A percentile compares a stretch with the other conserved stretches of the same genome.
Conservation (phyloP, 2,888 invertebrate species). For the Callosobruchus maculatus region DNA sequence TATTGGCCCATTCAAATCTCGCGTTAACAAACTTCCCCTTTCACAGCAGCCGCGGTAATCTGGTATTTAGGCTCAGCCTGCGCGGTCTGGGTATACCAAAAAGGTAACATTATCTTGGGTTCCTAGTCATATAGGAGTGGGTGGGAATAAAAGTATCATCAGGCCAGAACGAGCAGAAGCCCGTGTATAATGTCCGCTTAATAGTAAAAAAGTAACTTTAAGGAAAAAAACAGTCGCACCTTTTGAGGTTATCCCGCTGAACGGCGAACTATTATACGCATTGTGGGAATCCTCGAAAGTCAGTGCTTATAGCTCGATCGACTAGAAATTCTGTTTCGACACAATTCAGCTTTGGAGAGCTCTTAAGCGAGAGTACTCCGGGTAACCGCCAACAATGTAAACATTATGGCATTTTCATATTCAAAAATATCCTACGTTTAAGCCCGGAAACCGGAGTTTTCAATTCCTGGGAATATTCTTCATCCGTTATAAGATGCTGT, state of each 20-base stretch:
- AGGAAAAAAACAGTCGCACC: background rate
- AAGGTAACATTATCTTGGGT: too few species aligned
- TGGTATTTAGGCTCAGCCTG: too few species aligned
- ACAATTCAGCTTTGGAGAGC: background rate
- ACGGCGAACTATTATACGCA: background rate
- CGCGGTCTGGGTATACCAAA: too few species aligned
- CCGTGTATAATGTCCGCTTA: too few species aligned
- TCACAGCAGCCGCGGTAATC: too few species aligned
- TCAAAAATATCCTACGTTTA: background rate
- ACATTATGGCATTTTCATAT: background rate
- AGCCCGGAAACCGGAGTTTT: background rate
- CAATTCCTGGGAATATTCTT: background rate
- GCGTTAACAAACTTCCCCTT: too few species aligned
- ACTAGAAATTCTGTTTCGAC: background rate
- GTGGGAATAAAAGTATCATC: too few species aligned
- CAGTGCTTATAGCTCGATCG: background rate
- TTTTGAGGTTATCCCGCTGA: background rate
- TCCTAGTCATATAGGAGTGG: too few species aligned
- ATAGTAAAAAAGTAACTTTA: too few species aligned
- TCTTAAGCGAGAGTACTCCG: background rate
- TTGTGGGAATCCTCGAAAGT: background rate
- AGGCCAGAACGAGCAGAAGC: too few species aligned
- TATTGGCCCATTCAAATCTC: too few species aligned
- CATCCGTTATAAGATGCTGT: background rate
- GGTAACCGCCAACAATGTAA: background rate